phyloP scores from a whole-genome alignment of 53 echinoderm and acorn worm genomes.

The Holothuria scabra region DNA sequence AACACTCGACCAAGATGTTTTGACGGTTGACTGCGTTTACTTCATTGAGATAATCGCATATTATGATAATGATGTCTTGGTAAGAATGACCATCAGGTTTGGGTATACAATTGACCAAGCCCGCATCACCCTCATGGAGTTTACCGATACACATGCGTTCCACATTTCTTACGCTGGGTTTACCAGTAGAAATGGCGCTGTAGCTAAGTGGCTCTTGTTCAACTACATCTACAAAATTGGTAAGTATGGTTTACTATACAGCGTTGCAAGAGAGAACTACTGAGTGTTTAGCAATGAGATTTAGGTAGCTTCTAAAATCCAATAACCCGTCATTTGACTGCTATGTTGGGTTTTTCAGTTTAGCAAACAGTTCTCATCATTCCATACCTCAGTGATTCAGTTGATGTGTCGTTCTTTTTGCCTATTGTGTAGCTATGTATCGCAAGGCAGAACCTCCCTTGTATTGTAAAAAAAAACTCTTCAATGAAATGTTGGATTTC shows the following conservation, averaged over 20 bases:
- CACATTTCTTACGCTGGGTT: conserved; percentile 18
- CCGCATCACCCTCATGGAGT: background rate
- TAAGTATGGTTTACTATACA: background rate
- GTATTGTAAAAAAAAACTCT: too few relatives aligned
- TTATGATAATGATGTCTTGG: background rate
- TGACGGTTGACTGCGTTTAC: background rate
- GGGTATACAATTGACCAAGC: conserved; percentile 4
- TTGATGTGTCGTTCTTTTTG: too few relatives aligned
- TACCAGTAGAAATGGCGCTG: background rate
- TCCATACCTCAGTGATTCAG: too few relatives aligned
- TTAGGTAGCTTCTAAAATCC: too few relatives aligned
- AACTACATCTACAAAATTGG: conserved; percentile 19
- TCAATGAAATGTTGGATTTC: too few relatives aligned
- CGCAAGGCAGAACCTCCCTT: too few relatives aligned
- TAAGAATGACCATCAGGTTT: conserved; percentile 5
- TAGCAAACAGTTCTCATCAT: too few relatives aligned
- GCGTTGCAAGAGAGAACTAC: too few relatives aligned
- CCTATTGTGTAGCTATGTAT: too few relatives aligned
- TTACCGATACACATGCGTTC: background rate
- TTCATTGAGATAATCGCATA: conserved; percentile 12
- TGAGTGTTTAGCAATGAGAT: too few relatives aligned
- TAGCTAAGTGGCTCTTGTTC: background rate
- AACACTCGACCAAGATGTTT: background rate
- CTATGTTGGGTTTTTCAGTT: too few relatives aligned
- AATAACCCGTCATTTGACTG: too few relatives aligned